Evolutionary conservation across 64 coral and sea anemone genomes (phyloP), one percentile per base, ranked within the genome.

Genomic region (Stylophora pistillata): DNA sequence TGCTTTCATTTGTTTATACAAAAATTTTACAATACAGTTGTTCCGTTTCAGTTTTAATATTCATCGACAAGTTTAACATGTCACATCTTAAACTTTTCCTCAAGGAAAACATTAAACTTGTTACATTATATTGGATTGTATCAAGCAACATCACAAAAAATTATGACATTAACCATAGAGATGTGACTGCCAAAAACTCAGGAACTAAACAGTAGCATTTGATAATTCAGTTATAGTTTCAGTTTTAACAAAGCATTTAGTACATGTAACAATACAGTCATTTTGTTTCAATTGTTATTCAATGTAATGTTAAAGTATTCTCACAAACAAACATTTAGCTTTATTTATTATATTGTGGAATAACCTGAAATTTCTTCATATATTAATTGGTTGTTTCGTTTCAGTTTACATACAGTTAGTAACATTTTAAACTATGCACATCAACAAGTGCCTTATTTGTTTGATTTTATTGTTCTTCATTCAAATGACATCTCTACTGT

Each of bases 371-470:
- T 55, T 76, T 76, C 32, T 76, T 76, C 16, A 76, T 76, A 76
- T 76, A n/a, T n/a, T n/a, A n/a, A 76, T 76, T 76, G 73, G 13
- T 76, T 17, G 25, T 37, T 74, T 74, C 72, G 72, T 74, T 74
- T 74, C 72, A 74, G 26, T 74, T 74, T 74, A 74, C 73, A 76
- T 76, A 74, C 69, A 20, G 27, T 20, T n/a, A n/a, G n/a, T n/a
- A 31, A 27, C 63, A 86, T 72, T 86, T 69, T 28, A 71, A 71
- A 68, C n/a, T 55, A 87, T 87, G 85, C 33, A 87, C 71, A 74
- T 56, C 53, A 87, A 56, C 85, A 87, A 87, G 70, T 57, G 69
- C 85, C 69, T 86, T 73, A 34, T 86, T 73, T 87, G 85, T 87
- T 87, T 87, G 70, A 87, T n/a, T n/a, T n/a, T n/a, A n/a, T n/a